phyloP scores from a whole-genome alignment of 2,797 vertebrate species.

The Halcyon leucocephala region DNA sequence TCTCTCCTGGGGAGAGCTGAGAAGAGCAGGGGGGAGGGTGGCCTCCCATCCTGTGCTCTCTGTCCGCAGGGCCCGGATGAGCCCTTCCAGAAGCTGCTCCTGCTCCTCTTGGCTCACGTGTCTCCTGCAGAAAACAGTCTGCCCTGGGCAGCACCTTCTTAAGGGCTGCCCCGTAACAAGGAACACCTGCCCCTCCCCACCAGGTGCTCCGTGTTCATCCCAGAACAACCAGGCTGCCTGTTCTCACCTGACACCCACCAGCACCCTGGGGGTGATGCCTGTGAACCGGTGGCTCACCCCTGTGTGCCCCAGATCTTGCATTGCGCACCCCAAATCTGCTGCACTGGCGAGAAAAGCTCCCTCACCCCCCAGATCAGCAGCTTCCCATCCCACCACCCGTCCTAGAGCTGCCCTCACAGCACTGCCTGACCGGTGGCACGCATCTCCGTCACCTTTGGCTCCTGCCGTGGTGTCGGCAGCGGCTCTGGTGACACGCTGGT shows the following conservation, averaged over 20 bases:
- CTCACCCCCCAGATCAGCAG: not conserved
- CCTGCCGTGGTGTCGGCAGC: fast-evolving
- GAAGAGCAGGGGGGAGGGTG: too few species aligned
- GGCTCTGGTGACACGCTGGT: not conserved
- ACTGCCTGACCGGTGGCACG: fast-evolving
- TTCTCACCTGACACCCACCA: not conserved
- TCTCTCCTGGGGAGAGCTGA: not conserved
- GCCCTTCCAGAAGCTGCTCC: not conserved
- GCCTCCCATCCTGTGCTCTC: fast-evolving
- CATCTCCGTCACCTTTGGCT: fast-evolving
- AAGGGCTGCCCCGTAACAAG: not conserved
- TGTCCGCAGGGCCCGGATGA: fast-evolving
- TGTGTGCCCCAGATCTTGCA: fast-evolving
- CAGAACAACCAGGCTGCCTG: fast-evolving
- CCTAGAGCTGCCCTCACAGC: not conserved
- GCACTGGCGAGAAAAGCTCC: fast-evolving
- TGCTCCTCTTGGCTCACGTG: fast-evolving
- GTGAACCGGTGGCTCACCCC: fast-evolving
- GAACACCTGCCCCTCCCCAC: not conserved
- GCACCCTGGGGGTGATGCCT: not conserved
- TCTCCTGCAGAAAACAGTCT: not conserved
- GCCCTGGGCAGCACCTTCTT: not conserved
- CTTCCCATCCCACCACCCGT: fast-evolving
- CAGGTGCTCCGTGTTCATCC: not conserved
- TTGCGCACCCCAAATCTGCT: fast-evolving